Conservation (phyloP, 1,140 invertebrate species). For the Drosophila gunungcola region DNA sequence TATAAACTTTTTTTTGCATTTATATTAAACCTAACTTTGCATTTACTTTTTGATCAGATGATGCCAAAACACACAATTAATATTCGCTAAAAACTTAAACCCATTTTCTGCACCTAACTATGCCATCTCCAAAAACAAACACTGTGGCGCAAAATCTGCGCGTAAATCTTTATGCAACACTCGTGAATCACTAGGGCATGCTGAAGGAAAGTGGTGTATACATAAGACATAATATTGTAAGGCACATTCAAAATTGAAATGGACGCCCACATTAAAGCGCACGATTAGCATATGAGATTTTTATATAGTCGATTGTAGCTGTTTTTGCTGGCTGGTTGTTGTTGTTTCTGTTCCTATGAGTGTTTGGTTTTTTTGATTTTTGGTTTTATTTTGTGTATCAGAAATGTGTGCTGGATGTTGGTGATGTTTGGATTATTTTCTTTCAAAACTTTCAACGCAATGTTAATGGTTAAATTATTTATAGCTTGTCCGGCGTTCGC, state of each 20-base stretch:
- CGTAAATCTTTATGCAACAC: constrained; percentile 42
- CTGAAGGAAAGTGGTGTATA: constrained; percentile 29
- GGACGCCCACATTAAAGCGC: constrained; percentile 59
- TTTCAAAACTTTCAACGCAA: constrained; percentile 48
- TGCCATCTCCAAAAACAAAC: neutral
- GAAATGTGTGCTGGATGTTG: constrained; percentile 47
- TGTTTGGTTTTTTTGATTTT: constrained; percentile 47
- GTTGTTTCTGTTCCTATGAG: constrained; percentile 36
- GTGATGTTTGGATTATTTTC: constrained; percentile 53
- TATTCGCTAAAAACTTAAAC: too few relatives aligned
- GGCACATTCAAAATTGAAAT: constrained; percentile 40
- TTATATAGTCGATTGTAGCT: constrained; percentile 50
- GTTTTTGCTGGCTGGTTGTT: constrained; percentile 17
- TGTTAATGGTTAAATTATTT: constrained; percentile 59
- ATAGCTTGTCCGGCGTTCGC: constrained; percentile 46
- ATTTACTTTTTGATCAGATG: too few relatives aligned
- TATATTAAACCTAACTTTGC: too few relatives aligned
- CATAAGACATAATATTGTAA: constrained; percentile 21
- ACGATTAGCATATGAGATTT: constrained; percentile 57
- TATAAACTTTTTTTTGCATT: too few relatives aligned
- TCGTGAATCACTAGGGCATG: constrained; percentile 32
- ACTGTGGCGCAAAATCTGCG: constrained; percentile 8
- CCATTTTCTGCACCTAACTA: too few relatives aligned
- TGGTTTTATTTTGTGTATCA: constrained; percentile 30
- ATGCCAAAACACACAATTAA: too few relatives aligned